Percentiles rank a stretch among this genome's conserved stretches.
phyloP scores from a whole-genome alignment of 2,113 vertebrate species.

The Mirounga angustirostris region DNA sequence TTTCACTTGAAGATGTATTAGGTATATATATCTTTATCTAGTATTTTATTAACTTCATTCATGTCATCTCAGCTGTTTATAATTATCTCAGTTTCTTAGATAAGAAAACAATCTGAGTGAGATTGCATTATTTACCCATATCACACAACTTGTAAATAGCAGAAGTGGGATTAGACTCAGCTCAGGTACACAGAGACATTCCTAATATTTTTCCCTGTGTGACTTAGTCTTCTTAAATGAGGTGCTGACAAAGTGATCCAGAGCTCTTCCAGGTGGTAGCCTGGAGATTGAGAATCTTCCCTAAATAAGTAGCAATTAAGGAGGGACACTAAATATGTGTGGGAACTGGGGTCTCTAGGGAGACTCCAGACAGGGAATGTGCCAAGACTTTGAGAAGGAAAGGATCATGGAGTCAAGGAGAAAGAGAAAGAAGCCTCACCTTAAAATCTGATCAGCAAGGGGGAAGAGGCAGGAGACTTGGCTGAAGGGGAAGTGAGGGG shows the following conservation, averaged over 20 bases:
- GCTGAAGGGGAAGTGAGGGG: neutral
- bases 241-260: neutral
- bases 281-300: neutral
- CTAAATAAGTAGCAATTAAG: neutral
- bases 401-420: neutral
- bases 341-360: neutral
- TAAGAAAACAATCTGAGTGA: neutral
- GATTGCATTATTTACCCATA: neutral
- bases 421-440: neutral
- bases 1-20: neutral
- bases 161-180: neutral
- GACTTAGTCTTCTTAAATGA: neutral
- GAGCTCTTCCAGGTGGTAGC: neutral
- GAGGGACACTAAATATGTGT: neutral
- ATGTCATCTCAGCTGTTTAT: neutral
- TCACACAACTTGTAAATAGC: neutral
- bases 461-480: no score
- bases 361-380: no score
- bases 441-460: neutral
- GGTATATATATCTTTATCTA: neutral
- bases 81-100: neutral
- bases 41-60: neutral
- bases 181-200: neutral
- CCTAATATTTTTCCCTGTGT: neutral
- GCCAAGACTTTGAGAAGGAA: neutral